phyloP scores from a whole-genome alignment of 2,797 vertebrate species.

The Hyperoplus lanceolatus region DNA sequence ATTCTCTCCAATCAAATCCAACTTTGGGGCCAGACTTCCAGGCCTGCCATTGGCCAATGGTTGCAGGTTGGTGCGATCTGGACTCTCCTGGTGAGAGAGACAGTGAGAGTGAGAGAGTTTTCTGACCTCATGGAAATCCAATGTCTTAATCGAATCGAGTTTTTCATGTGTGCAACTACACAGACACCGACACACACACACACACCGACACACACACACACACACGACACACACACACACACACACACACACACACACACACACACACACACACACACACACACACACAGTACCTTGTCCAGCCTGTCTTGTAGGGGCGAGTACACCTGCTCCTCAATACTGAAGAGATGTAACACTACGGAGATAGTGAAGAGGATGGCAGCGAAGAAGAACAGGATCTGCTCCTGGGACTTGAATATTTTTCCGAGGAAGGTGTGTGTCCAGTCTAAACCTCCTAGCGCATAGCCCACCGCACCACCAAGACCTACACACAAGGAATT shows the following conservation, averaged over 20 bases:
- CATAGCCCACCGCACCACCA: conserved; percentile 95
- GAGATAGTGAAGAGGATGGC: conserved; percentile 92
- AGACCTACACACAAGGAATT: conserved; percentile 84
- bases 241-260: no score
- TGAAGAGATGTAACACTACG: conserved; percentile 92
- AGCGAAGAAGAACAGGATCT: conserved; percentile 97
- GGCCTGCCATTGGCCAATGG: conserved; percentile 65
- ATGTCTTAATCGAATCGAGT: no score
- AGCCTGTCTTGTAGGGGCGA: conserved; percentile 90
- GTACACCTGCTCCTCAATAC: conserved; percentile 95
- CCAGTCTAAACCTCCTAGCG: conserved; percentile 97
- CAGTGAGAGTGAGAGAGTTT: background rate
- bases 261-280: background rate
- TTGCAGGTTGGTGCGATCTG: conserved; percentile 54
- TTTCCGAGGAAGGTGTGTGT: conserved; percentile 93
- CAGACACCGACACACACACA: no score
- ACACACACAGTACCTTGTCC: conserved; percentile 74
- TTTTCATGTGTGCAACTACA: no score
- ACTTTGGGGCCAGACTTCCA: conserved; percentile 78
- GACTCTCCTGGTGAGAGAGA: conserved; percentile 66
- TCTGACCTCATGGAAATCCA: background rate
- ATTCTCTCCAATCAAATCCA: conserved; percentile 87
- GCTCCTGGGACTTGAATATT: conserved; percentile 94
- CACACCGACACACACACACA: no score
- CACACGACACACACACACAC: no score